Evolutionary conservation across 1,140 invertebrate genomes (phyloP).

Genomic region (Drosophila nasuta): DNA sequence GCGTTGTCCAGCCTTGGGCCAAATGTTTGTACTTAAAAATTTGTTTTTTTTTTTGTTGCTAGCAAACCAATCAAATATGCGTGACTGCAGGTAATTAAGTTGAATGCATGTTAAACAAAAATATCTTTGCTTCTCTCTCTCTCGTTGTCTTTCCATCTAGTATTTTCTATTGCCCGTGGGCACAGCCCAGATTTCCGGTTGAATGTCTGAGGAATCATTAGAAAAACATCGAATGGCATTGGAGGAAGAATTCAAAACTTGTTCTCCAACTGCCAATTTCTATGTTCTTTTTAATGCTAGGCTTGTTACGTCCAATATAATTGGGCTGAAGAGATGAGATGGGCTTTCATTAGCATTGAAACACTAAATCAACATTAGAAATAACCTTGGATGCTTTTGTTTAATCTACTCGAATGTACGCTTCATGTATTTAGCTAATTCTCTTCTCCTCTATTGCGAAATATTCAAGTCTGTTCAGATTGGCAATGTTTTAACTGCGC

Average conservation of each 20-base stretch:
- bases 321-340: neutral
- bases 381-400: too few relatives aligned
- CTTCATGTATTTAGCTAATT: too few relatives aligned
- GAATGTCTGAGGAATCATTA: slow-evolving; percentile 25
- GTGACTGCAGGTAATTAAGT: slow-evolving; percentile 71
- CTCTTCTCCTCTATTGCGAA: slow-evolving; percentile 1
- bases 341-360: too few relatives aligned
- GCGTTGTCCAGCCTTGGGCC: slow-evolving; percentile 46
- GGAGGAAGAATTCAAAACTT: neutral
- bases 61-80: slow-evolving; percentile 76
- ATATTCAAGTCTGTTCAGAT: slow-evolving; percentile 4
- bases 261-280: neutral
- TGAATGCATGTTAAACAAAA: slow-evolving; percentile 63
- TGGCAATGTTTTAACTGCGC: slow-evolving; percentile 31
- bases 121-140: slow-evolving; percentile 51
- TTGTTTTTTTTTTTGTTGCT: slow-evolving; percentile 5
- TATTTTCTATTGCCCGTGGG: neutral
- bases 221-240: slow-evolving; percentile 12
- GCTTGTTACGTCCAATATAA: neutral
- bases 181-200: slow-evolving; percentile 29
- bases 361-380: too few relatives aligned
- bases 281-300: neutral
- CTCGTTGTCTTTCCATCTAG: slow-evolving; percentile 21
- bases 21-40: slow-evolving; percentile 28
- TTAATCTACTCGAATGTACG: too few relatives aligned